Conservation (phyloP, 1,140 invertebrate genomes). For the Cyrtorhinus lividipennis region DNA sequence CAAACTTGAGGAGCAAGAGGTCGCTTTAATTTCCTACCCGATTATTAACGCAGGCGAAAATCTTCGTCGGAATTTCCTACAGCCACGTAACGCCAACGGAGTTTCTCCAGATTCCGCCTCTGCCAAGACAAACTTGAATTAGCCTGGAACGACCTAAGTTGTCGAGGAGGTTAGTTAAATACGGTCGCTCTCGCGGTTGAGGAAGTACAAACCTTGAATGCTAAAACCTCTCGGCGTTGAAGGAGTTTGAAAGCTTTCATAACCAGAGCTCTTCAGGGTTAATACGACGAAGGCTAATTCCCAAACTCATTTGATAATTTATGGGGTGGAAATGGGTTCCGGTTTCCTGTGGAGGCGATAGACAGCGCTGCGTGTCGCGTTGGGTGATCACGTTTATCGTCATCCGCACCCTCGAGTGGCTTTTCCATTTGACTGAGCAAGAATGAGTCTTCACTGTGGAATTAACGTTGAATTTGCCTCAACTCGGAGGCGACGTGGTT, state of each 20-base stretch:
- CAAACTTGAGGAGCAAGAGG: background rate
- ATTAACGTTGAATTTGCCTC: too few species aligned
- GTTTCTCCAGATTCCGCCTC: too few species aligned
- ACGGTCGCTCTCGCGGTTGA: background rate
- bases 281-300: background rate
- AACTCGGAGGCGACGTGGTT: too few species aligned
- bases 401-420: too few species aligned
- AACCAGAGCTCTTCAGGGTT: too few species aligned
- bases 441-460: too few species aligned
- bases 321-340: background rate
- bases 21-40: conserved; percentile 2
- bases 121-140: background rate
- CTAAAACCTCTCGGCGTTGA: background rate
- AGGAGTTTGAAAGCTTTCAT: too few species aligned
- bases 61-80: background rate
- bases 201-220: background rate
- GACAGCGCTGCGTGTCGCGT: background rate
- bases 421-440: too few species aligned
- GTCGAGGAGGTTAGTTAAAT: background rate
- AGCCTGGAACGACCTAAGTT: background rate
- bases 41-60: background rate
- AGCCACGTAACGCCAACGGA: background rate
- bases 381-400: background rate
- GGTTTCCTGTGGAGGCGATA: background rate
- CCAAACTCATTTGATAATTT: conserved; percentile 9